Evolutionary conservation across 2,113 vertebrate genomes (phyloP).

Genomic region (Mormyrus iriodes): DNA sequence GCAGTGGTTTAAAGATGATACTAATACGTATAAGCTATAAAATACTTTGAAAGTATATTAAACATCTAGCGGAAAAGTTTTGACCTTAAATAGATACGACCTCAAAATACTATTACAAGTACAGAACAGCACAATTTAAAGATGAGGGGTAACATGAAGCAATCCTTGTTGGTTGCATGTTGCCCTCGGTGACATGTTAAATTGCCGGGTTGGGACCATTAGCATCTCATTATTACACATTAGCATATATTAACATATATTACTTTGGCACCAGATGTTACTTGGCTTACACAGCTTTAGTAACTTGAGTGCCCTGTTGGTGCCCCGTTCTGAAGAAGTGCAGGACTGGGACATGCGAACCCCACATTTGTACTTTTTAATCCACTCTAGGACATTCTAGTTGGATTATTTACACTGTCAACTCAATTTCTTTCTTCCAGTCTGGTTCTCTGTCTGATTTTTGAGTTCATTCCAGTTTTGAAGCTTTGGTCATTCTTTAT

Average conservation of each 20-base stretch:
- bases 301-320: background rate
- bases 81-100: conserved; percentile 3
- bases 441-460: background rate
- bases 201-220: conserved; percentile 13
- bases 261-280: conserved; percentile 13
- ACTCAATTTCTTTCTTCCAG: background rate
- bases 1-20: background rate
- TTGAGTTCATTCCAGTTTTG: background rate
- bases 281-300: conserved; percentile 8
- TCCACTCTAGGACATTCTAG: background rate
- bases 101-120: background rate
- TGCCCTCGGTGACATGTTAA: conserved; percentile 12
- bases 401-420: background rate
- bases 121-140: background rate
- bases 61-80: background rate
- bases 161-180: conserved; percentile 9
- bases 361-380: background rate
- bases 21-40: background rate
- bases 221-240: conserved; percentile 19
- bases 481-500: background rate
- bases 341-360: background rate
- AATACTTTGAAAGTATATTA: background rate
- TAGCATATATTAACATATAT: conserved; percentile 20
- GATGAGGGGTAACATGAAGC: background rate
- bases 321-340: background rate